These are phyloP conservation scores for Parauchenoglanis punctatus DNA, from an alignment of 2,797 vertebrate species.

Conservation along the genomic window DNA sequence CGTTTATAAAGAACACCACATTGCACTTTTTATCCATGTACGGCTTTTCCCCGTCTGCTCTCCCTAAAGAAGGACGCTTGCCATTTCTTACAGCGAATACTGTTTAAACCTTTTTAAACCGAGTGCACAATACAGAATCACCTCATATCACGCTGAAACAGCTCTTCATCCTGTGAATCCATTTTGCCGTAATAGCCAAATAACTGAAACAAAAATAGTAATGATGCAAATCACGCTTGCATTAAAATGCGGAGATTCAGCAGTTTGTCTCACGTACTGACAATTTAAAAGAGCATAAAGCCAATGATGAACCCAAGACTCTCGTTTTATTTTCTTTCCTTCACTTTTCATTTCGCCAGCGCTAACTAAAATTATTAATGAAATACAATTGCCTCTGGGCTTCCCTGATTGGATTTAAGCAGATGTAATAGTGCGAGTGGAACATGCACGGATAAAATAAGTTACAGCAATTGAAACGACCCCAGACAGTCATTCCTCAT, in stretches of 20 bases:
- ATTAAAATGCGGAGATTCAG: background rate
- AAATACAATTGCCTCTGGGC: background rate
- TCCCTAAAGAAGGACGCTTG: background rate
- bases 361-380: background rate
- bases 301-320: background rate
- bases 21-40: background rate
- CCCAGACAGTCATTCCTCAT: conserved; percentile 1
- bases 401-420: conserved; percentile 7
- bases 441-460: conserved; percentile 4
- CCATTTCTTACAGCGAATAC: background rate
- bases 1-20: background rate
- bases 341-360: background rate
- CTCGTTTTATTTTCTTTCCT: background rate
- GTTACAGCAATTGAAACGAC: background rate
- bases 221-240: background rate
- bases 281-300: background rate
- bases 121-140: no score
- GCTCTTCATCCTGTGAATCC: background rate
- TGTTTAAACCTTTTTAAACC: background rate
- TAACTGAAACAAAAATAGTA: background rate
- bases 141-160: background rate
- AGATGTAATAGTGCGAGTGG: background rate
- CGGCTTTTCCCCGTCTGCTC: background rate
- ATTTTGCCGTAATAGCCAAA: background rate
- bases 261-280: background rate